A percentile compares a stretch with the other conserved stretches of the same genome.
Evolutionary conservation across 35 echinoderm and acorn worm genomes (phyloP).

Genomic region (Anneissia japonica): DNA sequence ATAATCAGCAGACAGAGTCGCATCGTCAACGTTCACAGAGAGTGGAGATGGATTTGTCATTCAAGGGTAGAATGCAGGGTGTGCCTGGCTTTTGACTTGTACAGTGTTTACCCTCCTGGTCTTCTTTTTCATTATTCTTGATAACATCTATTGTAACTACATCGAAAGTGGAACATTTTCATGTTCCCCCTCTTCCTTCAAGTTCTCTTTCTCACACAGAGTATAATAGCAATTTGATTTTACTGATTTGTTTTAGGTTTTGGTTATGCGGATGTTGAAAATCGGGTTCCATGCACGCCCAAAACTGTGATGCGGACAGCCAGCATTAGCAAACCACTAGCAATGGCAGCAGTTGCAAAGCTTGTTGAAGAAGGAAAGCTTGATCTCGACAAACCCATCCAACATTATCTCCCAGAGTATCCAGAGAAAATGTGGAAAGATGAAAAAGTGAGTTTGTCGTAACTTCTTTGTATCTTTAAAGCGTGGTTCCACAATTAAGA

Average conservation of each 20-base stretch:
- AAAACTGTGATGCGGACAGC: conserved; percentile 62
- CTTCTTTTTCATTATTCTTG: not conserved
- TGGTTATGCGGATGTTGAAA: conserved; percentile 88
- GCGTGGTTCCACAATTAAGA: no score
- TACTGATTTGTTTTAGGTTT: conserved; percentile 45
- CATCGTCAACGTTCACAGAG: no score
- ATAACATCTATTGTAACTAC: not conserved
- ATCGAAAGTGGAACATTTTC: not conserved
- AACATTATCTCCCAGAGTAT: conserved; percentile 72
- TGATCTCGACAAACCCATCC: conserved; percentile 77
- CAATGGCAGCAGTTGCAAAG: conserved; percentile 71
- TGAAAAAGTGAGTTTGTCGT: conserved; percentile 65
- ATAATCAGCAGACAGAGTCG: no score
- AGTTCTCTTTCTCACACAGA: not conserved
- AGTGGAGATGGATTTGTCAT: no score
- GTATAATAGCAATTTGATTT: no score
- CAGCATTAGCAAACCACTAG: conserved; percentile 86
- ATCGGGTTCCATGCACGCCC: conserved; percentile 52
- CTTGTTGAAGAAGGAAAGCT: conserved; percentile 80
- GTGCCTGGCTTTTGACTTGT: not conserved
- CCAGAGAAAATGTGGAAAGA: conserved; percentile 74
- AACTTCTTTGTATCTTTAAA: no score
- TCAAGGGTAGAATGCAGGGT: not conserved
- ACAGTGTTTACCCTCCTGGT: not conserved
- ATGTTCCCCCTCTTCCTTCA: not conserved